Evolutionary conservation across 2,797 vertebrate genomes (phyloP), one percentile per base, ranked within the genome.

Genomic region (Hippocampus kuda): DNA sequence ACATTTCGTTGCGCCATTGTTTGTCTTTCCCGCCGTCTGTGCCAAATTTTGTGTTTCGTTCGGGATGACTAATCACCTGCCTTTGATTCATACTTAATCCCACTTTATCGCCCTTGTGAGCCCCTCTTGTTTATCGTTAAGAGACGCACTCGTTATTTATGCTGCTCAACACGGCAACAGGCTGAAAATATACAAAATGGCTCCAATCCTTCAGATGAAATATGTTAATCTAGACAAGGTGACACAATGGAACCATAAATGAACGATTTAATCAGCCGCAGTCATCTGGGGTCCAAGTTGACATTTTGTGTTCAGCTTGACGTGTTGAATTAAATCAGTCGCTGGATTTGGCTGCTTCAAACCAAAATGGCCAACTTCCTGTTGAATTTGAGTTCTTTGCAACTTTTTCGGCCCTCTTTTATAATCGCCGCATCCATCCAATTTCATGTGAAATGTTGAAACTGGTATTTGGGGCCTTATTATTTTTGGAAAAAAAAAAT

Each of bases 41-140:
- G 63, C 63, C 63, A 49, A 18, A 15, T 5, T 26, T 59, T 27
- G 18, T 10, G 44, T 48, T 65, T 65, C 26, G 20, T 48, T 65
- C 16, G 48, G 44, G 44, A 49, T 65, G 63, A 65, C 44, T 48
- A 30, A 65, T 27, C 63, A 65, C 63, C 63, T 65, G 63, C 12
- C 44, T 27, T 46, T 27, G 63, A 27, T 9, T 27, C 24, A 18
- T 26, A 26, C 26, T 38, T 65, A 65, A 65, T 65, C 44, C 63
- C 63, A 11, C 44, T 8, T 65, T 65, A 48, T 65, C 63, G 44
- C 24, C 27, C 44, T 27, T 44, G 63, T 10, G 44, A 46, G 42
- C 5, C 34, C 6, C 41, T 64, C 62, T 13, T 24, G 41, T 24
- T 65, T 65, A 10, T 65, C 63, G 15, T 38, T 46, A 48, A 18